A percentile compares a stretch with the other conserved stretches of the same genome.
Evolutionary conservation across 1,140 invertebrate species (phyloP).

Genomic region (Orchesella cincta): DNA sequence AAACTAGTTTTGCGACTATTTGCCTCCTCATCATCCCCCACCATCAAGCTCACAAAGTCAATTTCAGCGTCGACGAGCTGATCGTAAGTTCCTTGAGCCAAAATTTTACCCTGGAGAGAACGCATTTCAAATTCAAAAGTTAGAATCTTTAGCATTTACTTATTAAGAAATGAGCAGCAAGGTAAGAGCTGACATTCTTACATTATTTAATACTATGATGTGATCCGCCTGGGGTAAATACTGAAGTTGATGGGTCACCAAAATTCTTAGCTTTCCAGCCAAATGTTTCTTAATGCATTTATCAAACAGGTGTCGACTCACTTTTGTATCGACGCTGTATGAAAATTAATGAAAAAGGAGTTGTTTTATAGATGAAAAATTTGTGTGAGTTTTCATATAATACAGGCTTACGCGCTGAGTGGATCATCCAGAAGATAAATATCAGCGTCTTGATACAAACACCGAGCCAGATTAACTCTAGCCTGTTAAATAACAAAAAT

Average conservation of each 20-base stretch:
- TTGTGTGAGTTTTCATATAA: too few species aligned
- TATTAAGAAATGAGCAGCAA: too few species aligned
- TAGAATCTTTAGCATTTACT: too few species aligned
- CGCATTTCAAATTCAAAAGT: too few species aligned
- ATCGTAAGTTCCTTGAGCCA: constrained; percentile 62
- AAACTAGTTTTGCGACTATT: neutral
- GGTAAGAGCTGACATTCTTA: too few species aligned
- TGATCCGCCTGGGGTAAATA: constrained; percentile 73
- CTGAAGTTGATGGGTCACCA: constrained; percentile 84
- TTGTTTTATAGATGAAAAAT: too few species aligned
- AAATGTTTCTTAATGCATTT: constrained; percentile 49
- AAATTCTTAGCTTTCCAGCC: constrained; percentile 59
- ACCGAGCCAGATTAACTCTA: constrained; percentile 62
- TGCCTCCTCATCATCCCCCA: constrained; percentile 52
- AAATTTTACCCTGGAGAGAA: too few species aligned
- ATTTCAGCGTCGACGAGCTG: constrained; percentile 63
- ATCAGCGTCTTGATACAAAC: constrained; percentile 53
- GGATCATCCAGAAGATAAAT: constrained; percentile 62
- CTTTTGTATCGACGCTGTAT: constrained; percentile 61
- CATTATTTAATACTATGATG: constrained; percentile 73
- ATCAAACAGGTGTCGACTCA: constrained; percentile 60
- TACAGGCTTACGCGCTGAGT: too few species aligned
- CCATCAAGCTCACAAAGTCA: constrained; percentile 67
- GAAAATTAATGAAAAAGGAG: too few species aligned
- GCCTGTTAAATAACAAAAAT: too few species aligned